Base-by-base conservation (phyloP, 2,888 invertebrate species). In the Calameuta pallipes region DNA sequence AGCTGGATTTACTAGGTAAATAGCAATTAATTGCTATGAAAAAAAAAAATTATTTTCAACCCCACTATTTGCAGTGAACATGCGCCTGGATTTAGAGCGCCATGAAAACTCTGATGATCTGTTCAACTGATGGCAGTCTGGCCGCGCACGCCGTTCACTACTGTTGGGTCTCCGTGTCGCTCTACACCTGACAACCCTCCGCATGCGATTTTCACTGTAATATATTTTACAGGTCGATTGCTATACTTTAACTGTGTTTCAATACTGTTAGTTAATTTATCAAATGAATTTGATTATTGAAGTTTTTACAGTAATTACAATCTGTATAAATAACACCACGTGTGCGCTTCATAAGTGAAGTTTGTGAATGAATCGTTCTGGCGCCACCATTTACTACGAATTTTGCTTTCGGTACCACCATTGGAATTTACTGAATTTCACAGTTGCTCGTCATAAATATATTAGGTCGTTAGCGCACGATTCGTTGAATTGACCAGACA, bases 91-190 rank as follows among this genome's bases (percentile, higher is more conserved):
- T 23, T 56, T 56, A 56, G 56, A 56, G 56, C 56, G 56, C 56
- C 56, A 56, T 23, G 23, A 56, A 56, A 56, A 56, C 56, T 56
- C 23, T 56, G 56, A 56, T 56, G 56, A 56, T 56, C 71, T n/a
- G 71, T 33, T 34, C 84, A 82, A 85, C 80, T 88, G 56, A 23
- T 56, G 56, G 56, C 89, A 89, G 89, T 89, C 87, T 87, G 88
- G 84, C 86, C 87, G 86, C 88, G 89, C 88, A 85, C 89, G 88
- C 85, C 88, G 84, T 82, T 84, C 85, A 88, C 87, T 86, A 88
- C 88, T 86, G 85, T 86, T 82, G 82, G 71, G 76, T 78, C 74
- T 34, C 34, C 31, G 35, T 69, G 79, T 74, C 37, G 69, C 69
- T 79, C 74, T 74, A 36, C 13, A 37, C 31, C 69, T 33, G 77